Evolutionary conservation across 2,888 invertebrate species (phyloP), one percentile per base, ranked within the genome.

Genomic region (Marronus borbonicus): DNA sequence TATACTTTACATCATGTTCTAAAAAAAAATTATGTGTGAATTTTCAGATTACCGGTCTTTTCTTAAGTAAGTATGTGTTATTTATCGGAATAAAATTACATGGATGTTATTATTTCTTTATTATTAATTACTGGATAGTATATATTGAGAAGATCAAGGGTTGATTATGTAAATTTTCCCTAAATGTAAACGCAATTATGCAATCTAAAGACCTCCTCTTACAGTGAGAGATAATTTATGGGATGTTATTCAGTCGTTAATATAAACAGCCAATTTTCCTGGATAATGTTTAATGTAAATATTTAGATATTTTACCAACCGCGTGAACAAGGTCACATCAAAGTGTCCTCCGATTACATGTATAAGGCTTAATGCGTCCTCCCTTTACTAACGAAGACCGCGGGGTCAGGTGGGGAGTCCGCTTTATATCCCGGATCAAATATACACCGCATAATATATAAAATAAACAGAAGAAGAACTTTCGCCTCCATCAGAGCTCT

Each of bases 161-260:
- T 84, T 85, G 84, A 86, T 86, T 87, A 87, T 87, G 87, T 83
- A 87, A 87, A 87, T 87, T 85, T 52, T 84, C 85, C 86, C 85
- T 85, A 85, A 60, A 60, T 12, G 28, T 60, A 60, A 60, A 65
- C 85, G 84, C 84, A 84, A 82, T 81, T 83, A 39, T 82, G 58
- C 82, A 82, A 87, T 86, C 87, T 87, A 87, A 87, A 86, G 84
- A 82, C 80, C 86, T 86, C 85, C 82, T 5, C 17, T 17, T 84
- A 86, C 88, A 88, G 88, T 88, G 87, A 88, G 85, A 87, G 85
- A 87, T 88, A 88, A 88, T 88, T 88, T 87, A 87, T 87, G 87
- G 87, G 86, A 84, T 88, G 88, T 88, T 88, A 87, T 88, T 88
- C 83, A 83, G 87, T 84, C 84, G 84, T 84, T 81, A 85, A 81